These are phyloP conservation scores for Glaucopsyche alexis DNA, from an alignment of 2,888 invertebrate genomes.

Conservation along the genomic window DNA sequence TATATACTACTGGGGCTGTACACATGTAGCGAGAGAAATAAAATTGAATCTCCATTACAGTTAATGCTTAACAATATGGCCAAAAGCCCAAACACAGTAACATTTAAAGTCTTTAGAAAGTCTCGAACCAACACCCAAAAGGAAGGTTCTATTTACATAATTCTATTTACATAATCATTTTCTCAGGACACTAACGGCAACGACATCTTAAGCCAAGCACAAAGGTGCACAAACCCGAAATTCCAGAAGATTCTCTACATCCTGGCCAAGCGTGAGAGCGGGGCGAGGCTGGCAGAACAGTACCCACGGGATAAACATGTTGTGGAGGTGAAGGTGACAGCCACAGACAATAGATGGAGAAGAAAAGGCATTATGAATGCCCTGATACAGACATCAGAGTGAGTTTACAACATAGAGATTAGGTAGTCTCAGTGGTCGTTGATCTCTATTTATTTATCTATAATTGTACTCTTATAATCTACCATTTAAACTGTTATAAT, in stretches of 20 bases:
- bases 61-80: too few species aligned
- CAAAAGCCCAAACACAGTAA: too few species aligned
- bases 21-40: too few species aligned
- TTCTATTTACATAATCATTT: background rate
- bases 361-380: constrained; percentile 84
- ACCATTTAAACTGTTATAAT: too few species aligned
- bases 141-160: background rate
- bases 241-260: constrained; percentile 83
- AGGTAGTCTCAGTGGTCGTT: background rate
- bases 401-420: constrained; percentile 46
- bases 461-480: too few species aligned
- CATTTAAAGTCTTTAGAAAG: too few species aligned
- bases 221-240: constrained; percentile 78
- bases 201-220: constrained; percentile 62
- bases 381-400: constrained; percentile 82
- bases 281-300: constrained; percentile 77
- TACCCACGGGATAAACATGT: constrained; percentile 77
- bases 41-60: too few species aligned
- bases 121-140: too few species aligned
- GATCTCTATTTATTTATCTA: too few species aligned
- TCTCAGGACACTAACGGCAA: constrained; percentile 58
- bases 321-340: constrained; percentile 83
- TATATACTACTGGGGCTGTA: too few species aligned
- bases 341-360: constrained; percentile 83
- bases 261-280: constrained; percentile 77